Conservation (phyloP, 2,797 vertebrate genomes). For the Heteromormyrus szaboi region DNA sequence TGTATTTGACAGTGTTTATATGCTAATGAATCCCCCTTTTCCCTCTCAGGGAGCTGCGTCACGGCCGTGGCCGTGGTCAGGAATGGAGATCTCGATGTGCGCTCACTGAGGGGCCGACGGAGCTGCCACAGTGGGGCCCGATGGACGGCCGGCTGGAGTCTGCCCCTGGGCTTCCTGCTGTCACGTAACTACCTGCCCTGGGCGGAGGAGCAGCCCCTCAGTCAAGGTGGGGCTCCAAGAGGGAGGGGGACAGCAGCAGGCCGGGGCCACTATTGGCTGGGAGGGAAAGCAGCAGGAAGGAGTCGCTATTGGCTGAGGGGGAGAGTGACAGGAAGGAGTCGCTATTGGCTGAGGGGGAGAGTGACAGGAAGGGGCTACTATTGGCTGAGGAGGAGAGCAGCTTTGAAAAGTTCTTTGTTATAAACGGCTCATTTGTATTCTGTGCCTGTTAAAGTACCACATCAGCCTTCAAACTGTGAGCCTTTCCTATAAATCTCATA, state of each 20-base stretch:
- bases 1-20: not conserved
- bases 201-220: slow-evolving; percentile 72
- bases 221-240: slow-evolving; percentile 57
- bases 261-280: not conserved
- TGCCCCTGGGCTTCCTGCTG: slow-evolving; percentile 79
- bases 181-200: slow-evolving; percentile 74
- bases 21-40: not conserved
- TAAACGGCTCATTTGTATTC: not conserved
- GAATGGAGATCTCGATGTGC: slow-evolving; percentile 62
- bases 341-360: not conserved
- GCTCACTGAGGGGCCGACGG: slow-evolving; percentile 60
- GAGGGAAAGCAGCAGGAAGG: not conserved
- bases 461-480: not conserved
- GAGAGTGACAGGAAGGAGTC: not conserved
- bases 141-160: slow-evolving; percentile 84
- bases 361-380: not conserved
- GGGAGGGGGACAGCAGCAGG: not conserved
- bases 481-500: not conserved
- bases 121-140: slow-evolving; percentile 80
- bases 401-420: not conserved
- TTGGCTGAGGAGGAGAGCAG: not conserved
- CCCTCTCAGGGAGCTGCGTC: slow-evolving; percentile 66
- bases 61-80: slow-evolving; percentile 75
- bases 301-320: not conserved
- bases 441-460: not conserved